phyloP scores from a whole-genome alignment of 2,888 invertebrate species.

The Polyommatus iphigenia region DNA sequence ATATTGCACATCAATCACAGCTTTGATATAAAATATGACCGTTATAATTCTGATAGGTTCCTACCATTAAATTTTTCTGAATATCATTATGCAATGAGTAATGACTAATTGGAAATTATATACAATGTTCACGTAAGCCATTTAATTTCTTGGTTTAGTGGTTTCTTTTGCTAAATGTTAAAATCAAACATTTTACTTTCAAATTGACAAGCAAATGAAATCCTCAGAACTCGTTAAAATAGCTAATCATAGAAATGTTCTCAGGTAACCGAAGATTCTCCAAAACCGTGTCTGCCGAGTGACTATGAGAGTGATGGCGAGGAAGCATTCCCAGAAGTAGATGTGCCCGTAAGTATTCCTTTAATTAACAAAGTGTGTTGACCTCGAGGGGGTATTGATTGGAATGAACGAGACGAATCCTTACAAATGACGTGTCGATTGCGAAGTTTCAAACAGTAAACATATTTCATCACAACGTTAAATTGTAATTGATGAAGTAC shows the following conservation, averaged over 20 bases:
- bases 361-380: slow-evolving; percentile 32
- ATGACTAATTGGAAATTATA: too few species aligned
- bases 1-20: neutral
- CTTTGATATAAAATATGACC: neutral
- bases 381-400: slow-evolving; percentile 32
- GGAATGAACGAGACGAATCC: slow-evolving; percentile 29
- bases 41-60: neutral
- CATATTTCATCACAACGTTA: neutral
- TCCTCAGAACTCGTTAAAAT: neutral
- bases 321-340: slow-evolving; percentile 70
- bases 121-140: neutral
- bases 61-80: neutral
- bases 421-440: neutral
- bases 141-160: neutral
- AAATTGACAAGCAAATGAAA: neutral
- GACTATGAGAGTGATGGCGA: slow-evolving; percentile 76
- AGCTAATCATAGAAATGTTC: neutral
- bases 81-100: neutral
- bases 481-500: neutral
- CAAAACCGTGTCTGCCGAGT: slow-evolving; percentile 59
- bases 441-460: neutral
- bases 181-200: neutral
- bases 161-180: neutral
- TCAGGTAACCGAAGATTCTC: slow-evolving; percentile 64
- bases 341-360: slow-evolving; percentile 66